Conservation (phyloP, 2,797 vertebrate genomes). For the Nyctibius grandis region DNA sequence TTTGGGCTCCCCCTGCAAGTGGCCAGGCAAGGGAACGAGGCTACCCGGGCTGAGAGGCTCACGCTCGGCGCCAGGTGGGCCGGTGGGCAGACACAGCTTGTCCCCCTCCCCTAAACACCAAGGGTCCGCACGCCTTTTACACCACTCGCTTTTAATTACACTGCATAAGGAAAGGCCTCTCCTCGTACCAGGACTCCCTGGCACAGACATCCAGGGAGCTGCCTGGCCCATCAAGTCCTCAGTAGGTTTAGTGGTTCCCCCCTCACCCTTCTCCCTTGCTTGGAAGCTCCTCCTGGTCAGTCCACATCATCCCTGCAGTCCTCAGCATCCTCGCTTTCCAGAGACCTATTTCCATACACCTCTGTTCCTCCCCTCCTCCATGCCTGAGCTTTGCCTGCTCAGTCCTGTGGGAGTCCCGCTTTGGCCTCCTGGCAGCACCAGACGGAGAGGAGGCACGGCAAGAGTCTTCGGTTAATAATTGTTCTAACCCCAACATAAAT, state of each 20-base stretch:
- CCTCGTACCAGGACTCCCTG: not conserved
- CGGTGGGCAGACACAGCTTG: not conserved
- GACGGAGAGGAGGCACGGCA: not conserved
- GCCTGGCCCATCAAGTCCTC: conserved; percentile 26
- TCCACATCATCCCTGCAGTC: not conserved
- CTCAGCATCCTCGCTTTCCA: not conserved
- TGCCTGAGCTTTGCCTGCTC: not conserved
- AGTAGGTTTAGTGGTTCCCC: conserved; percentile 59
- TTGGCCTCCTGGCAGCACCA: not conserved
- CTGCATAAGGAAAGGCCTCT: not conserved
- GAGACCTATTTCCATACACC: not conserved
- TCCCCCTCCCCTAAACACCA: not conserved
- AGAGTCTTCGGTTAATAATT: conserved; percentile 14
- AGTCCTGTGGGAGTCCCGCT: not conserved
- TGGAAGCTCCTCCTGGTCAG: not conserved
- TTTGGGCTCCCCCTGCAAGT: not conserved
- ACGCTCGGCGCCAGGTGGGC: fast-evolving
- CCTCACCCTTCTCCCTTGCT: not conserved
- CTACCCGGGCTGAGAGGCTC: fast-evolving
- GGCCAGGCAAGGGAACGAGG: fast-evolving
- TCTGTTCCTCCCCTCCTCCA: not conserved
- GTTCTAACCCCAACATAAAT: conserved; percentile 65
- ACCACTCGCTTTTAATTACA: conserved; percentile 53
- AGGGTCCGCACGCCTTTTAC: not conserved
- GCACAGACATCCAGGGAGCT: not conserved